Evolutionary conservation across 2,888 invertebrate species (phyloP).

Genomic region (Acleris holmiana): DNA sequence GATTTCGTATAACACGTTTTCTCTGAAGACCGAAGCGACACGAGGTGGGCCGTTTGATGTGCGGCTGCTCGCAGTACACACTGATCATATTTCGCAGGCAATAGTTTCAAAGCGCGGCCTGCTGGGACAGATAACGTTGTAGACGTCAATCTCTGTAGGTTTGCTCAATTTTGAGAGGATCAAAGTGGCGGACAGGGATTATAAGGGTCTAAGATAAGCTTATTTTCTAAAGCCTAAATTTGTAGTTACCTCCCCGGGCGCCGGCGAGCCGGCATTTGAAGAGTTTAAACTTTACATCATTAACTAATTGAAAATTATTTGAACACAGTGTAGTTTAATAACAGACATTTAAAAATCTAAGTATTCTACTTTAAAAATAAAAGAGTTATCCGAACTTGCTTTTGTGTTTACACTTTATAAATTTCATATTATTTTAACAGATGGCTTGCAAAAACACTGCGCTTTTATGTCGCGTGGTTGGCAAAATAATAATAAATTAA

Average conservation of each 20-base stretch:
- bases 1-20: slow-evolving; percentile 47
- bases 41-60: slow-evolving; percentile 47
- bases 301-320: neutral
- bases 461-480: slow-evolving; percentile 15
- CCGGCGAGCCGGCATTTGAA: slow-evolving; percentile 14
- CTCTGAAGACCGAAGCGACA: slow-evolving; percentile 47
- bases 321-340: too few species aligned
- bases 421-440: neutral
- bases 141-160: slow-evolving; percentile 78
- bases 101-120: slow-evolving; percentile 68
- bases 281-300: neutral
- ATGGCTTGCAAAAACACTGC: slow-evolving; percentile 20
- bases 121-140: slow-evolving; percentile 74
- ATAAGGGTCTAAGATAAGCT: slow-evolving; percentile 82
- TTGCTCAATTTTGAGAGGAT: slow-evolving; percentile 75
- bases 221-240: slow-evolving; percentile 77
- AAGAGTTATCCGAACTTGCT: too few species aligned
- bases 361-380: too few species aligned
- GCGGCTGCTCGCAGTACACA: slow-evolving; percentile 40
- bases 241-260: slow-evolving; percentile 59
- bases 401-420: too few species aligned
- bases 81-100: slow-evolving; percentile 54
- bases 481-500: slow-evolving; percentile 50
- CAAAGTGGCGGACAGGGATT: slow-evolving; percentile 80
- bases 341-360: too few species aligned